phyloP scores from a whole-genome alignment of 2,888 invertebrate species.

The Bruchidius siliquastri region DNA sequence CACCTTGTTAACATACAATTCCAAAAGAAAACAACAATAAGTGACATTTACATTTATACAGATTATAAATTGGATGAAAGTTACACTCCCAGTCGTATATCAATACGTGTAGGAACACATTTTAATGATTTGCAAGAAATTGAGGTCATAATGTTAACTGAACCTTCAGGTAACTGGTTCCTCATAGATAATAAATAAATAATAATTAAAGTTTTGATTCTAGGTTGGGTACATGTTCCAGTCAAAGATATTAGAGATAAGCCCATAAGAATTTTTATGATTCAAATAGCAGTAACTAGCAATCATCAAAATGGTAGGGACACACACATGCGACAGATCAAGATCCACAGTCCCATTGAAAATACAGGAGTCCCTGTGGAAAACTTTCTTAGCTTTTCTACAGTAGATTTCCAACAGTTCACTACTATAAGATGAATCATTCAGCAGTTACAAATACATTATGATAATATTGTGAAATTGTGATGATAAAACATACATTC shows the following conservation, averaged over 20 bases:
- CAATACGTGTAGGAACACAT: constrained; percentile 89
- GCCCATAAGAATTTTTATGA: constrained; percentile 91
- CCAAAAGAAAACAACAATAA: constrained; percentile 88
- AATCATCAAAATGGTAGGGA: constrained; percentile 99
- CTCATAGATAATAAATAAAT: neutral
- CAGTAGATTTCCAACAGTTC: constrained; percentile 76
- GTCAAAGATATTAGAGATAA: constrained; percentile 83
- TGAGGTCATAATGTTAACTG: constrained; percentile 87
- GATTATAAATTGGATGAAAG: constrained; percentile 98
- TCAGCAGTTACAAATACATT: neutral
- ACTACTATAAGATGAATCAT: constrained; percentile 65
- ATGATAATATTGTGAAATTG: neutral
- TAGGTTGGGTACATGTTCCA: constrained; percentile 93
- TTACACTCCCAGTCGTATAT: constrained; percentile 94
- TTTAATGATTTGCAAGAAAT: constrained; percentile 96
- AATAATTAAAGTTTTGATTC: constrained; percentile 18
- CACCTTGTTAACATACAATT: constrained; percentile 97
- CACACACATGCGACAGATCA: constrained; percentile 95
- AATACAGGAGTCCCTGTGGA: constrained; percentile 61
- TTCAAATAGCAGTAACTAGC: constrained; percentile 92
- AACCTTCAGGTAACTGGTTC: constrained; percentile 72
- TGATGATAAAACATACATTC: neutral
- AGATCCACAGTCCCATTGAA: constrained; percentile 85
- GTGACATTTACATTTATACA: constrained; percentile 93
- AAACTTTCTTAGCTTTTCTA: constrained; percentile 73